A percentile compares a stretch with the other conserved stretches of the same genome.
Evolutionary conservation across 2,797 vertebrate species (phyloP).

Genomic region (Malurus leucopterus): DNA sequence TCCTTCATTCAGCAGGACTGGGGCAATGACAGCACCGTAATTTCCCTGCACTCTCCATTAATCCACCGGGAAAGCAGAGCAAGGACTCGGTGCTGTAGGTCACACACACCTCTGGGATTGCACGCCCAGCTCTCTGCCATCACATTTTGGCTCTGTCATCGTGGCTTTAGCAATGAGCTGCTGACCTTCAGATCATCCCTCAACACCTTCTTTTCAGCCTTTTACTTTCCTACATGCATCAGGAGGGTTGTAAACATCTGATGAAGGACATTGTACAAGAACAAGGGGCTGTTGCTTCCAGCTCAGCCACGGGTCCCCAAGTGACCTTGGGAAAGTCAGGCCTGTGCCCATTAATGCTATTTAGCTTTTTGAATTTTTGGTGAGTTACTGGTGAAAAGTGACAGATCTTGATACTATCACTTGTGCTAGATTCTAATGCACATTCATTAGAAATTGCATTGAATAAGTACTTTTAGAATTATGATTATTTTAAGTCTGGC

Average conservation of each 20-base stretch:
- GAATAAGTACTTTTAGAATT: background rate
- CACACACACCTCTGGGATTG: background rate
- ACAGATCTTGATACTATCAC: background rate
- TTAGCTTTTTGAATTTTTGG: background rate
- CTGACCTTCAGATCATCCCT: background rate
- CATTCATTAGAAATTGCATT: background rate
- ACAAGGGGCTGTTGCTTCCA: background rate
- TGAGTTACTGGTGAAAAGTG: background rate
- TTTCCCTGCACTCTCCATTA: background rate
- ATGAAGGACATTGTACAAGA: background rate
- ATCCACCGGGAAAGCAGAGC: background rate
- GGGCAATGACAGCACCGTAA: background rate
- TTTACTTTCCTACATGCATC: background rate
- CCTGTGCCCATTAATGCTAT: background rate
- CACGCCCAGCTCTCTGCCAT: background rate
- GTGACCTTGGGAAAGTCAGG: background rate
- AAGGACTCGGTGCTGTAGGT: background rate
- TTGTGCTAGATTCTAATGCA: background rate
- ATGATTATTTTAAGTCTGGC: background rate
- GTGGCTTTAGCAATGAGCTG: background rate
- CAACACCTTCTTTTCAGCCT: background rate
- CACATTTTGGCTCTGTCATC: background rate
- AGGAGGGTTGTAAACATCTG: background rate
- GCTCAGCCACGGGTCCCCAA: background rate
- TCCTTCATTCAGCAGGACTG: background rate